phyloP scores from a whole-genome alignment of 1,140 invertebrate species.

The Acromyrmex echinatior region DNA sequence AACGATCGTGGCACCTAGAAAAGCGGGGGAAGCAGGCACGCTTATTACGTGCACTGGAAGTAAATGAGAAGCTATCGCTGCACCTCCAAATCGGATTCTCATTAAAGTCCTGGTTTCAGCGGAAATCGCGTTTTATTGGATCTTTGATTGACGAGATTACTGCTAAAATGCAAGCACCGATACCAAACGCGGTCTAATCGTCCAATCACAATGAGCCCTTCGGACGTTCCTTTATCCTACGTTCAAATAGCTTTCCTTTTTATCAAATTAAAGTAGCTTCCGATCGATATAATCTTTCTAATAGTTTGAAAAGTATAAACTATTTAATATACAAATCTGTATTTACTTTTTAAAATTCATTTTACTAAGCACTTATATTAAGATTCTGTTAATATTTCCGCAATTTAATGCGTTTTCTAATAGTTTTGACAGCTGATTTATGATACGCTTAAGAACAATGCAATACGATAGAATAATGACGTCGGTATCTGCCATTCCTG shows the following conservation, averaged over 20 bases:
- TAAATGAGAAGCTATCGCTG: conserved; percentile 57
- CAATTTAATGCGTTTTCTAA: neutral
- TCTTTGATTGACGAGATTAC: conserved; percentile 64
- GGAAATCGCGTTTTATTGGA: conserved; percentile 65
- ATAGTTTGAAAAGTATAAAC: neutral
- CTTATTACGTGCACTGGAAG: conserved; percentile 72
- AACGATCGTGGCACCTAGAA: conserved; percentile 18
- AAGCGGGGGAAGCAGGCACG: conserved; percentile 44
- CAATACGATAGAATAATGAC: conserved; percentile 35
- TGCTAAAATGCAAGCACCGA: conserved; percentile 43
- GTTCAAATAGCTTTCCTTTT: conserved; percentile 6
- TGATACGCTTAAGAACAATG: conserved; percentile 16
- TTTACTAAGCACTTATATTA: neutral
- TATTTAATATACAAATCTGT: neutral
- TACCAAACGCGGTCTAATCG: conserved; percentile 51
- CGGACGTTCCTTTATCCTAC: neutral
- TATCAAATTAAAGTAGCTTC: conserved; percentile 24
- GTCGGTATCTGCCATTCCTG: neutral
- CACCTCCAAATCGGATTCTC: conserved; percentile 64
- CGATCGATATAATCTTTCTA: neutral
- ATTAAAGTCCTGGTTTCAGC: conserved; percentile 58
- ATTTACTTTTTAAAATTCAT: neutral
- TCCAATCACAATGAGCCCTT: conserved; percentile 24
- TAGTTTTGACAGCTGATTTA: conserved; percentile 24
- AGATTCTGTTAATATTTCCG: conserved; percentile 19